A percentile compares a stretch with the other conserved stretches of the same genome.
phyloP scores from a whole-genome alignment of 1,140 invertebrate genomes.

The Aphelenchoides avenae region DNA sequence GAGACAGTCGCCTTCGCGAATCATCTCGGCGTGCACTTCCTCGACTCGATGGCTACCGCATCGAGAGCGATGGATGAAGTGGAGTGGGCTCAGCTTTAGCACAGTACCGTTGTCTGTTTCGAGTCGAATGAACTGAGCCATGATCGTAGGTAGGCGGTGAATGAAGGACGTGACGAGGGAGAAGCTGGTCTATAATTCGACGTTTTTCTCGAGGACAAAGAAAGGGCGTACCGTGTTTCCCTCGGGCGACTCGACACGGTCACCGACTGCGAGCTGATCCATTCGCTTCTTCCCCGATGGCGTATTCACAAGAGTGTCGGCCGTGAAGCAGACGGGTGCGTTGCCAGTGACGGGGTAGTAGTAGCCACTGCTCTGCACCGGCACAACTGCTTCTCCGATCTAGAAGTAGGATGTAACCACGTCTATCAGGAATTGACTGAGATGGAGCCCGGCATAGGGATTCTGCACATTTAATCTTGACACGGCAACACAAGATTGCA shows the following conservation, averaged over 20 bases:
- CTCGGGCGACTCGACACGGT: slow-evolving; percentile 32
- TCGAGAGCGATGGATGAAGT: slow-evolving; percentile 42
- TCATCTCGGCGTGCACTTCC: slow-evolving; percentile 39
- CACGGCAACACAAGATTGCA: no score
- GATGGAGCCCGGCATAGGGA: no score
- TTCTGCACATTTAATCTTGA: no score
- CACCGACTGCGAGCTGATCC: slow-evolving; percentile 39
- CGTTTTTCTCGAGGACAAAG: background rate
- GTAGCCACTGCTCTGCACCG: slow-evolving; percentile 42
- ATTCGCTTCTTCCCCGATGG: slow-evolving; percentile 28
- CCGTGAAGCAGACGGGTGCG: slow-evolving; percentile 39
- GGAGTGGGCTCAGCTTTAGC: slow-evolving; percentile 37
- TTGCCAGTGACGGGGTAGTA: slow-evolving; percentile 44
- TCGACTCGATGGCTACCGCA: slow-evolving; percentile 16
- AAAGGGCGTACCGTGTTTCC: slow-evolving; percentile 27
- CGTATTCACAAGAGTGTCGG: slow-evolving; percentile 34
- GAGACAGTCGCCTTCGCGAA: slow-evolving; percentile 34
- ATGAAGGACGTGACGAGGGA: slow-evolving; percentile 29
- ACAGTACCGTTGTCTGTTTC: slow-evolving; percentile 26
- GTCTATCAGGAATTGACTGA: no score
- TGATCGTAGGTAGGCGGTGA: slow-evolving; percentile 37
- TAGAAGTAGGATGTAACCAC: no score
- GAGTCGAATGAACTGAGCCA: slow-evolving; percentile 33
- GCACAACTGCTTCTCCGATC: slow-evolving; percentile 40
- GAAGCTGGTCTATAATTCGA: slow-evolving; percentile 24